Conservation (phyloP, 2,797 vertebrate species). For the Neomorphus geoffroyi region DNA sequence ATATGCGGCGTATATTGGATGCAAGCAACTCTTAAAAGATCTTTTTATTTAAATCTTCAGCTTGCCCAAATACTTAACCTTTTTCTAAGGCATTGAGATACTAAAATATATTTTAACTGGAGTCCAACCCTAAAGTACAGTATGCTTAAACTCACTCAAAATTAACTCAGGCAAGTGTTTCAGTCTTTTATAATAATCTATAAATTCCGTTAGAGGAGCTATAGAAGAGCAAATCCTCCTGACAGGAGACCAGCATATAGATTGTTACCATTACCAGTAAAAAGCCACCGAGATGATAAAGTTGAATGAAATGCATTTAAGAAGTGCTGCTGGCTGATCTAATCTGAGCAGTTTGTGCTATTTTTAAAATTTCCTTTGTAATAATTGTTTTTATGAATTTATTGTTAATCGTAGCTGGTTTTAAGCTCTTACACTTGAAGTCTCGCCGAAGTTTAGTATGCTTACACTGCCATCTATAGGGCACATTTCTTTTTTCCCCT, state of each 20-base stretch:
- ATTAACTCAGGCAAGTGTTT: neutral
- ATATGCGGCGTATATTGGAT: neutral
- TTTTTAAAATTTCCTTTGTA: conserved; percentile 4
- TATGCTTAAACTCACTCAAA: neutral
- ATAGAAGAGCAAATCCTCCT: neutral
- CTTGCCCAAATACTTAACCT: neutral
- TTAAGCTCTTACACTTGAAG: neutral
- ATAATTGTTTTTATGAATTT: conserved; percentile 51
- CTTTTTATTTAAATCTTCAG: neutral
- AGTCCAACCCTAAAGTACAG: neutral
- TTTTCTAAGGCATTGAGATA: neutral
- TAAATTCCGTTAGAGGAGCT: neutral
- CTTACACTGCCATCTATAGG: conserved; percentile 51
- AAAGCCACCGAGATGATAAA: conserved; percentile 6
- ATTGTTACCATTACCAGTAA: neutral
- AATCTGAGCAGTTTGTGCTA: neutral
- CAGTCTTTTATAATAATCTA: neutral
- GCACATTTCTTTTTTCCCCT: neutral
- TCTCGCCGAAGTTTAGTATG: neutral
- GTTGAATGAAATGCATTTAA: neutral
- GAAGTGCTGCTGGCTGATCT: conserved; percentile 11
- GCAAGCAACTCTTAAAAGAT: neutral
- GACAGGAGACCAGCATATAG: neutral
- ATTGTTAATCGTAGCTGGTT: neutral
- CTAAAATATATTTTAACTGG: neutral